These are phyloP conservation scores for Oryzias curvinotus DNA, from an alignment of 2,113 vertebrate genomes.

Conservation along the genomic window DNA sequence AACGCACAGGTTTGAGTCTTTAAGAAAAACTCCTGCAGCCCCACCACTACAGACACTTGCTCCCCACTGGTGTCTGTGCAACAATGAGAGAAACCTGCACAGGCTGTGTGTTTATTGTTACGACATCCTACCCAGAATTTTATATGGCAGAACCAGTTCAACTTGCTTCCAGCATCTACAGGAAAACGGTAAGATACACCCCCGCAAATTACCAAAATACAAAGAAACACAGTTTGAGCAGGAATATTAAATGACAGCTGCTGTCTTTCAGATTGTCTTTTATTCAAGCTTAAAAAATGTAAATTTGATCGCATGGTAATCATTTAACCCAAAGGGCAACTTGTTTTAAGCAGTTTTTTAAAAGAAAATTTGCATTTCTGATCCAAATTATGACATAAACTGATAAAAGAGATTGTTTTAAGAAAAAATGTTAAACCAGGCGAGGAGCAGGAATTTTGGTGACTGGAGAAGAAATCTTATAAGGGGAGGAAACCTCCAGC, in stretches of 20 bases:
- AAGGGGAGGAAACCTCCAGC: no score
- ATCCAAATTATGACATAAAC: no score
- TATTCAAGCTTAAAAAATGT: no score
- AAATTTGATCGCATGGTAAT: no score
- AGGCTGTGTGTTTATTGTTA: conserved; percentile 44
- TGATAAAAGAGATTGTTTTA: no score
- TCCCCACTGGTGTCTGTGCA: conserved; percentile 30
- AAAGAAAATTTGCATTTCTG: no score
- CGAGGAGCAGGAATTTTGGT: no score
- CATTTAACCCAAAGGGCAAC: no score
- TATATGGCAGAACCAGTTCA: conserved; percentile 47
- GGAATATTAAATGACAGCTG: background rate
- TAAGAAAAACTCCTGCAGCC: conserved; percentile 2
- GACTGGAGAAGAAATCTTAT: no score
- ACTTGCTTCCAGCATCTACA: conserved; percentile 46
- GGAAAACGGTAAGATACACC: background rate
- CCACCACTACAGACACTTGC: conserved; percentile 13
- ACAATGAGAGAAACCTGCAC: conserved; percentile 24
- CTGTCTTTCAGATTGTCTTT: no score
- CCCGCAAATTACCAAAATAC: conserved; percentile 14
- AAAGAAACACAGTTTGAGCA: background rate
- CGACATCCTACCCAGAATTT: conserved; percentile 46
- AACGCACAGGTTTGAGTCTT: background rate
- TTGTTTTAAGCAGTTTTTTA: no score
- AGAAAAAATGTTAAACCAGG: no score